phyloP scores from a whole-genome alignment of 2,888 invertebrate genomes.

The Loripinus fragilis region DNA sequence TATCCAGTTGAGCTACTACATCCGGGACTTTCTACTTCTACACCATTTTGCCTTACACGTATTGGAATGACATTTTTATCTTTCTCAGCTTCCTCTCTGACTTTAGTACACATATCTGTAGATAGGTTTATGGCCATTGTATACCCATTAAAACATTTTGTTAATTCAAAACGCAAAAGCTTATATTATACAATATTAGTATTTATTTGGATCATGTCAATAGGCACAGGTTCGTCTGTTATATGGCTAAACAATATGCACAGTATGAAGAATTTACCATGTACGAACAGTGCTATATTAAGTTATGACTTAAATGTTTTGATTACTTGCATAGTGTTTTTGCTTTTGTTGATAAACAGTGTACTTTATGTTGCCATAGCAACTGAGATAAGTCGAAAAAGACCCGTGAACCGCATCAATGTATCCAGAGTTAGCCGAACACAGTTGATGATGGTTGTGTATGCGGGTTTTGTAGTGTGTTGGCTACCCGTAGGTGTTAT shows the following conservation, averaged over 20 bases:
- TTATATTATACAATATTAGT: background rate
- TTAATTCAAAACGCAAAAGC: background rate
- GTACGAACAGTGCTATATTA: background rate
- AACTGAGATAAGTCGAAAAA: background rate
- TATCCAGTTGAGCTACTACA: background rate
- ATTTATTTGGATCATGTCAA: background rate
- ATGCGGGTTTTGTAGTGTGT: conserved; percentile 2
- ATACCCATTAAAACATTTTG: background rate
- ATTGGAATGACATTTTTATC: background rate
- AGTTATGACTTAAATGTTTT: background rate
- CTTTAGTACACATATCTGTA: conserved; percentile 1
- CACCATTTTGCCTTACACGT: background rate
- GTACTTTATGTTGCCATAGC: background rate
- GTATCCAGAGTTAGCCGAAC: background rate
- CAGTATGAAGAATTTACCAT: background rate
- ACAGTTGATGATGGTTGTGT: background rate
- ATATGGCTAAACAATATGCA: background rate
- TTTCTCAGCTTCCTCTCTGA: background rate
- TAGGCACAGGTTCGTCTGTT: background rate
- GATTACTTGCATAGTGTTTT: background rate
- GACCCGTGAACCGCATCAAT: background rate
- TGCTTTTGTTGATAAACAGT: background rate
- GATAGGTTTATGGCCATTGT: conserved; percentile 1
- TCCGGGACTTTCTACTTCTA: background rate
- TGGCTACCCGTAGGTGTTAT: background rate